Percentiles rank a stretch among this genome's conserved stretches.
Conservation (phyloP, 2,888 invertebrate species). For the Diogma glabrata region DNA sequence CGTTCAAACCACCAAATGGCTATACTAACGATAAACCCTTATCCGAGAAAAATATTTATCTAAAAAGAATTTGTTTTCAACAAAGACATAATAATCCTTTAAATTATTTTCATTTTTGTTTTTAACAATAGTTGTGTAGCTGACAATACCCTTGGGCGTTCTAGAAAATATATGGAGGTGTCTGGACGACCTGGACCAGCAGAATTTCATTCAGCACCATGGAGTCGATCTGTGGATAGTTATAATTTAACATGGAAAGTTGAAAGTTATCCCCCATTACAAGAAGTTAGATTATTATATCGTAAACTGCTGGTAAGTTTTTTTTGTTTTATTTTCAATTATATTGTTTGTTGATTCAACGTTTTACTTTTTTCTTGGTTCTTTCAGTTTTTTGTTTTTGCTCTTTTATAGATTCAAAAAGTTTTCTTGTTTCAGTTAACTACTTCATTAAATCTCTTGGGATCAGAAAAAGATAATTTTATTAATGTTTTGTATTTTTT, state of each 20-base stretch:
- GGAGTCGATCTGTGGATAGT: constrained; percentile 45
- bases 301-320: constrained; percentile 49
- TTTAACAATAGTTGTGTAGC: constrained; percentile 49
- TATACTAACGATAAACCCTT: too few species aligned
- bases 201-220: constrained; percentile 53
- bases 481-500: constrained; percentile 22
- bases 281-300: constrained; percentile 56
- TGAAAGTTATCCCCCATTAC: constrained; percentile 60
- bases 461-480: constrained; percentile 15
- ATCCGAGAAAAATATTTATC: too few species aligned
- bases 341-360: too few species aligned
- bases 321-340: background rate
- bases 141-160: constrained; percentile 55
- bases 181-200: constrained; percentile 60
- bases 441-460: too few species aligned
- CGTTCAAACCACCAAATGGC: too few species aligned
- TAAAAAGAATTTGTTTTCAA: too few species aligned
- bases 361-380: too few species aligned
- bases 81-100: too few species aligned
- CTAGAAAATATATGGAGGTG: constrained; percentile 57
- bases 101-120: background rate
- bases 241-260: constrained; percentile 59
- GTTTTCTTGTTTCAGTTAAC: too few species aligned
- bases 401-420: too few species aligned
- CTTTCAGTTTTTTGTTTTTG: too few species aligned